Evolutionary conservation across 30 jellyfish, hydroid and myxozoan species (phyloP).

Genomic region (Hydractinia symbiolongicarpus): DNA sequence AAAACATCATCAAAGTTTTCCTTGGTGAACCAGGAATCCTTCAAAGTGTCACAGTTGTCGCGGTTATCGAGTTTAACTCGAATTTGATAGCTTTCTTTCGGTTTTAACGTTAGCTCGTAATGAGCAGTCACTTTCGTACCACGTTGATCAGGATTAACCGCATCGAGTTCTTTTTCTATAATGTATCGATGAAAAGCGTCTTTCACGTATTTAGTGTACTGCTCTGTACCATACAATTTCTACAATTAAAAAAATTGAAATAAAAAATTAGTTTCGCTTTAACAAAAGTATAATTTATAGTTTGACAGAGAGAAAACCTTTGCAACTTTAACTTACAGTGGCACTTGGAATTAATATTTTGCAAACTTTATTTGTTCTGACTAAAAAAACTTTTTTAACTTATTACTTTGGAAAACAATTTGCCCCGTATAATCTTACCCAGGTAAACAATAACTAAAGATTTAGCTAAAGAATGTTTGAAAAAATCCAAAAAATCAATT

Average conservation of each 20-base stretch:
- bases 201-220: slow-evolving; percentile 63
- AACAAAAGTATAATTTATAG: too few relatives aligned
- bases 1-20: slow-evolving; percentile 52
- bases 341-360: too few relatives aligned
- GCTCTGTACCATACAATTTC: slow-evolving; percentile 52
- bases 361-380: too few relatives aligned
- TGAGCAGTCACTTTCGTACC: slow-evolving; percentile 91
- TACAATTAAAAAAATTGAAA: neutral
- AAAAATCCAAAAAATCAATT: too few relatives aligned
- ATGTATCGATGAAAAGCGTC: slow-evolving; percentile 91
- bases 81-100: slow-evolving; percentile 53
- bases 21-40: slow-evolving; percentile 28
- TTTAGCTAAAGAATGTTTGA: too few relatives aligned
- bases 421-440: too few relatives aligned
- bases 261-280: too few relatives aligned
- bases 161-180: slow-evolving; percentile 59
- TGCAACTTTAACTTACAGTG: too few relatives aligned
- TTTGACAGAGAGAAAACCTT: too few relatives aligned
- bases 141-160: slow-evolving; percentile 60
- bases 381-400: too few relatives aligned
- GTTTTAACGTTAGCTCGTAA: slow-evolving; percentile 38
- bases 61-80: slow-evolving; percentile 32
- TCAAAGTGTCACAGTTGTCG: neutral
- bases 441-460: too few relatives aligned
- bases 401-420: too few relatives aligned